Base-by-base conservation (phyloP, 1,140 invertebrate genomes). In the Zaprionus kolodkinae region DNA sequence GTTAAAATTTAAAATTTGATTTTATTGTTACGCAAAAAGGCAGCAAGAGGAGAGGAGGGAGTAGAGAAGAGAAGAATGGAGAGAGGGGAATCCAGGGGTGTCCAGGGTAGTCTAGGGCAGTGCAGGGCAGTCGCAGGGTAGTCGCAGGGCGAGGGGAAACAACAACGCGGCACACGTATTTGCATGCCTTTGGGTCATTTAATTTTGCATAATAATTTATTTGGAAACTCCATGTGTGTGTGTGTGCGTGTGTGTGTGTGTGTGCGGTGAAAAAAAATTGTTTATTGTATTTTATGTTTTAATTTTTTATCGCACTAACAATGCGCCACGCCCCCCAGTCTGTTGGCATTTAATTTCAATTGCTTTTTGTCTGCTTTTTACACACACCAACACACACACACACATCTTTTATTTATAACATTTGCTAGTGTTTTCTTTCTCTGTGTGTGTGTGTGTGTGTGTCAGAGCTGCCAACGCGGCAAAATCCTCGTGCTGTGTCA, bases 191-290 rank as follows among this genome's bases (percentile, higher is more conserved):
- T 88, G 85, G 85, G 85, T 85, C 85, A 89, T 89, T 90, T 89
- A 89, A 89, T 89, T 89, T 81, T 85, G 81, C 85, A 89, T 89
- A 89, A 88, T 89, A 89, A 89, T 89, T 89, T 89, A 89, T 89
- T 89, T 89, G 84, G 72, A 25, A 50, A 50, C 27, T 21, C 21
- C 27, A 30, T 30, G 27, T 30, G 3, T 30, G 27, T 30, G 27
- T 30, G 3, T 21, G 3, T 30, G 27, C 3, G 27, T 2, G 27
- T 30, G 27, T 30, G 27, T 30, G 27, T 6, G 27, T 21, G 57
- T 71, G 78, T 66, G 69, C n/a, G n/a, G n/a, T n/a, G 78, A 74
- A 85, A 72, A 83, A 71, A 83, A 79, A 76, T 77, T 75, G 65
- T 78, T 80, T 70, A 80, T 78, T 79, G 70, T 73, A 79, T 82